Conservation (phyloP, 2,797 vertebrate genomes). For the Peromyscus attwateri region DNA sequence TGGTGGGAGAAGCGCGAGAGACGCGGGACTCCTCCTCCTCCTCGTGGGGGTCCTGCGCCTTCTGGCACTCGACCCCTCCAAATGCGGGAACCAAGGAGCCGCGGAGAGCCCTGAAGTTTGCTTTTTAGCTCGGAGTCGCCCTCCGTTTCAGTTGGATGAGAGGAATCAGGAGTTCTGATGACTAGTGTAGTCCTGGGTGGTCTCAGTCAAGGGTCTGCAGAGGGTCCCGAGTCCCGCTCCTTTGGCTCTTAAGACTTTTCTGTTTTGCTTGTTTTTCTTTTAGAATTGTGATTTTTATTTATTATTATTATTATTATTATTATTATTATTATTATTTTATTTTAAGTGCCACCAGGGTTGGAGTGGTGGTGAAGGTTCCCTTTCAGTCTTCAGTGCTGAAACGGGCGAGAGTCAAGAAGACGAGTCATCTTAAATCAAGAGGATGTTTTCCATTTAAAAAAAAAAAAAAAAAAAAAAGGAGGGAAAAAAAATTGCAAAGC, state of each 20-base stretch:
- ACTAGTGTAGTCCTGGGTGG: background rate
- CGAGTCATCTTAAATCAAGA: conserved; percentile 31
- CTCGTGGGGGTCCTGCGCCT: background rate
- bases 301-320: no score
- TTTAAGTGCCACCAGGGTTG: background rate
- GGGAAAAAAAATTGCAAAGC: background rate
- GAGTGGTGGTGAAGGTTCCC: background rate
- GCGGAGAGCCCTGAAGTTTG: conserved; percentile 74
- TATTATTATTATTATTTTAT: no score
- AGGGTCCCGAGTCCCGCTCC: background rate
- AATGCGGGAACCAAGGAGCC: background rate
- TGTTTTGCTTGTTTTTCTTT: background rate
- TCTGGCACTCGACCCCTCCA: background rate
- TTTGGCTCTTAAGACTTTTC: conserved; percentile 14
- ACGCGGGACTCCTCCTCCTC: background rate
- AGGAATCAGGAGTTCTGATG: background rate
- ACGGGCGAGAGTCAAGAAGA: background rate
- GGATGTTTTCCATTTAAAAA: background rate
- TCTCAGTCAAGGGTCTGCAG: background rate
- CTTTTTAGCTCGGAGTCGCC: background rate
- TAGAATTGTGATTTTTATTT: background rate
- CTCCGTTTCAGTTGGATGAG: background rate
- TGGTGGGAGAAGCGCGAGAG: background rate
- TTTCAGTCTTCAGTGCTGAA: conserved; percentile 21
- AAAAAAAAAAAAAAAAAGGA: background rate